phyloP scores from a whole-genome alignment of 2,113 vertebrate genomes.

The Sprattus sprattus region DNA sequence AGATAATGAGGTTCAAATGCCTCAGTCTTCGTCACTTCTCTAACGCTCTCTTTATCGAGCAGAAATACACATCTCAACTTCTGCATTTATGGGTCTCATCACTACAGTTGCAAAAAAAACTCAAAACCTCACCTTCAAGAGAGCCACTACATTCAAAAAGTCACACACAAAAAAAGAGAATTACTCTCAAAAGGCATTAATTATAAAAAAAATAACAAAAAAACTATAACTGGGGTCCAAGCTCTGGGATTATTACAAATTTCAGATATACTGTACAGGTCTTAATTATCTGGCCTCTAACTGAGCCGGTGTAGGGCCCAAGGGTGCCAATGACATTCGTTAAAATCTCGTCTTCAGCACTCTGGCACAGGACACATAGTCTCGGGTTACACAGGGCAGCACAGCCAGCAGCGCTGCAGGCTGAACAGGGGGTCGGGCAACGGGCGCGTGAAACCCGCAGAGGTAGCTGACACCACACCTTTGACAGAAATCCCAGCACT shows the following conservation, averaged over 20 bases:
- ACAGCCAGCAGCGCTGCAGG: background rate
- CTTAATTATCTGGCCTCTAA: background rate
- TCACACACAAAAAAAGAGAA: background rate
- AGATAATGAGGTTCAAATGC: background rate
- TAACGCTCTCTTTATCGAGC: background rate
- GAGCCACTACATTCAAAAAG: background rate
- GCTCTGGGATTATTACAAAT: background rate
- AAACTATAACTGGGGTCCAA: background rate
- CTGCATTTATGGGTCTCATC: background rate
- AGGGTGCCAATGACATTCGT: background rate
- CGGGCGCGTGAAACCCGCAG: background rate
- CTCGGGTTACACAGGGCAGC: slow-evolving; percentile 57
- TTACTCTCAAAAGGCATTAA: background rate
- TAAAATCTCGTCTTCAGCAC: background rate
- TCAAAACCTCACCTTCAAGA: background rate
- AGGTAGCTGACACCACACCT: slow-evolving; percentile 55
- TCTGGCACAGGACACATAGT: slow-evolving; percentile 36
- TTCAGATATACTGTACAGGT: background rate
- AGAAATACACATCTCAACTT: background rate
- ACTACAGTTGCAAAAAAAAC: background rate
- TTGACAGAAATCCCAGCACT: slow-evolving; percentile 53
- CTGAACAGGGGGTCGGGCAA: slow-evolving; percentile 11
- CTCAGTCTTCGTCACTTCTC: background rate
- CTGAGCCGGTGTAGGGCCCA: background rate
- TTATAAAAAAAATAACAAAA: background rate